Conservation (phyloP, 2,888 invertebrate genomes). For the Myathropa florea region DNA sequence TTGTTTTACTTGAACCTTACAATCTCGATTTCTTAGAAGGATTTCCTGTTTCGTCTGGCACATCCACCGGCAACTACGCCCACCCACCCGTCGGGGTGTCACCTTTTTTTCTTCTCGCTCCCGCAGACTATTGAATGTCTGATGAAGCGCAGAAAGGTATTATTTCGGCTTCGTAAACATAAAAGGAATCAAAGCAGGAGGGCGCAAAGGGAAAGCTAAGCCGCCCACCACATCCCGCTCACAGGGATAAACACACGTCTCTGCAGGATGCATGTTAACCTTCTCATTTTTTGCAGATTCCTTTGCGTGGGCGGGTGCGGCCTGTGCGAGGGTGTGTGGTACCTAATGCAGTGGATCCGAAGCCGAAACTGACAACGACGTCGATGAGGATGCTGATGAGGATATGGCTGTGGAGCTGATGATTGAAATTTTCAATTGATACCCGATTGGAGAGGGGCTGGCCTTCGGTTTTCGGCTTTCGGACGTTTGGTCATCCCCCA, state of each 20-base stretch:
- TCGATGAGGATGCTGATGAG: conserved; percentile 3
- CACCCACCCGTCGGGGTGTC: conserved; percentile 11
- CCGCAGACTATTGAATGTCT: conserved; percentile 49
- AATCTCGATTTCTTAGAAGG: conserved; percentile 49
- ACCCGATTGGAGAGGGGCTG: not conserved
- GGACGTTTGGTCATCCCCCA: not conserved
- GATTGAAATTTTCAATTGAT: conserved; percentile 51
- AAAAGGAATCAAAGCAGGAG: conserved; percentile 24
- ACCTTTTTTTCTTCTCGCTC: conserved; percentile 13
- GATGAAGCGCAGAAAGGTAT: conserved; percentile 57
- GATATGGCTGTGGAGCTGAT: conserved; percentile 46
- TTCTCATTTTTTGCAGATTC: not conserved
- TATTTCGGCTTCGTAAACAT: conserved; percentile 57
- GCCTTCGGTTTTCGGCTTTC: conserved; percentile 10
- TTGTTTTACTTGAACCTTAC: conserved; percentile 48
- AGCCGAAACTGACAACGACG: not conserved
- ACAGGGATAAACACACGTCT: conserved; percentile 1
- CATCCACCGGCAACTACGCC: not conserved
- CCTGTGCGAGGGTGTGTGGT: not conserved
- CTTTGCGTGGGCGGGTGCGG: not conserved
- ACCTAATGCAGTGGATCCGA: conserved; percentile 37
- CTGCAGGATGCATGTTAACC: conserved; percentile 19
- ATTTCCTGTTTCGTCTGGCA: conserved; percentile 15
- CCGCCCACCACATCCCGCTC: not conserved
- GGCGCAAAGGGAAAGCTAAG: not conserved